Evolutionary conservation across 2,113 vertebrate genomes (phyloP), one percentile per base, ranked within the genome.

Genomic region (Etheostoma cragini): DNA sequence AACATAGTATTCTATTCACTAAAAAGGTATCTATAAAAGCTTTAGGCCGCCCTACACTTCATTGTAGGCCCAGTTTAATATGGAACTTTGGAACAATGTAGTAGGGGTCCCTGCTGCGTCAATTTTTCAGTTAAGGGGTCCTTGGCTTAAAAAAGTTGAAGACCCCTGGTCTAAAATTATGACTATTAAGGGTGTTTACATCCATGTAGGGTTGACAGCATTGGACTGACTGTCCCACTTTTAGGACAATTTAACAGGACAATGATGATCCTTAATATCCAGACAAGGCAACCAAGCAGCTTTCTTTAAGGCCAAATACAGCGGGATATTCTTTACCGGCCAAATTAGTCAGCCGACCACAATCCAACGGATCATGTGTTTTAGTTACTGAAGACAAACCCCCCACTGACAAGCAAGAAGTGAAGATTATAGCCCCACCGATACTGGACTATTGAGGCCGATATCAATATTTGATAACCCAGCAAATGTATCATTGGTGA

Each of bases 261-360:
- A 58, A 24, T 22, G 17, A 52, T 38, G n/a, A 57, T 38, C 5
- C 54, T 50, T n/a, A 68, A 78, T 17, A 70, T 38, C 13, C 24
- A 58, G 26, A 61, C 35, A 47, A 72, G 35, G 67, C 52, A 54
- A 52, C 6, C 26, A 22, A 62, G 14, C 12, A 22, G 14, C 52
- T 72, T 47, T 24, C 57, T 53, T 50, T 17, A 24, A 13, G 4
- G 14, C 47, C 46, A n/a, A 63, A 82, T 11, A 3, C 52, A 54
- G 30, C n/a, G 22, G 3, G 49, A 50, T 42, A 57, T 65, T 82
- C 58, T 58, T 58, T 64, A 19, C 19, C 3, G 3, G 68, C 21
- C 63, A 74, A 61, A 5, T 64, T 1, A 65, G 78, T 89, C 54
- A 66, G 14, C 72, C 63, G 85, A 80, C 54, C 62, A 60, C 56